These are phyloP conservation scores for Muntiacus reevesi DNA, from an alignment of 2,113 vertebrate species.

Conservation along the genomic window DNA sequence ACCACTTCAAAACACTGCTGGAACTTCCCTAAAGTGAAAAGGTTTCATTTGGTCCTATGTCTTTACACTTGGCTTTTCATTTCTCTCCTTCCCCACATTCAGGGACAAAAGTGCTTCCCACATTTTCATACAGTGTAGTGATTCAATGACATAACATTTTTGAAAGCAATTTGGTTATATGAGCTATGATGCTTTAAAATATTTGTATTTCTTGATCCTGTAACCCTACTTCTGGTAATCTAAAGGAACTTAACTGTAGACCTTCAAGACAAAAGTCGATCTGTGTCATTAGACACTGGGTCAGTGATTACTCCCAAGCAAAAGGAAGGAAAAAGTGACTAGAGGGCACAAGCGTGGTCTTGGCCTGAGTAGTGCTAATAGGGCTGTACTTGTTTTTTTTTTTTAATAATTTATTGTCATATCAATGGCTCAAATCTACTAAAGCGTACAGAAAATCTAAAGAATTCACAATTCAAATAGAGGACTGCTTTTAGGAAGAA, in stretches of 20 bases:
- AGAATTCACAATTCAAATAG: neutral
- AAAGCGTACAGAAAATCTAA: neutral
- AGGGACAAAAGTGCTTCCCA: neutral
- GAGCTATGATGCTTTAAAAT: neutral
- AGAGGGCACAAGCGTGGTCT: neutral
- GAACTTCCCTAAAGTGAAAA: neutral
- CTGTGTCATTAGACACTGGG: neutral
- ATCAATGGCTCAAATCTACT: neutral
- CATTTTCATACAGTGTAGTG: neutral
- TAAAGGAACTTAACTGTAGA: neutral
- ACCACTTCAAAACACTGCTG: neutral
- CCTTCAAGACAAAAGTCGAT: neutral
- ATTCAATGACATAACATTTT: neutral
- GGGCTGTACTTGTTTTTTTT: neutral
- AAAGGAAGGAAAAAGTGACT: neutral
- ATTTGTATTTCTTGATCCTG: neutral
- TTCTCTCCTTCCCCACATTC: neutral
- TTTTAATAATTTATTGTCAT: neutral
- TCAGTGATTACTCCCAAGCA: neutral
- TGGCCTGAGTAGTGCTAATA: neutral
- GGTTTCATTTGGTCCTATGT: neutral
- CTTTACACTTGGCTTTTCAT: neutral
- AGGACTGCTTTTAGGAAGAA: neutral
- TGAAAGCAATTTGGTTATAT: neutral
- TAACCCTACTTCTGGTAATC: neutral